Evolutionary conservation across 2,113 vertebrate species (phyloP).

Genomic region (Dermatemys mawii): DNA sequence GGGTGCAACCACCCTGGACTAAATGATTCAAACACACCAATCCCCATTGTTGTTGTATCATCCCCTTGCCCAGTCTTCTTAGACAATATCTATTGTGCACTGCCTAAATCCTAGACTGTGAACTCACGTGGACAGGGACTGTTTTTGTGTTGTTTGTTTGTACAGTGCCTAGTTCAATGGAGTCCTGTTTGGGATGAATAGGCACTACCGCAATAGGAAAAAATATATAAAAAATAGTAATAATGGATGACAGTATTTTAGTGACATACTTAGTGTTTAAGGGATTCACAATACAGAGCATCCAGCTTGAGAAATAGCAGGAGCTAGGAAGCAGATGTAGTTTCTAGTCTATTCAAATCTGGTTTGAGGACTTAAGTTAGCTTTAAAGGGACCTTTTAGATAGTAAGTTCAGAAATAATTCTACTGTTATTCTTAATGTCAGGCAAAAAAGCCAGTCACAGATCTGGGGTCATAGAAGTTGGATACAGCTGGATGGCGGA

Average conservation of each 20-base stretch:
- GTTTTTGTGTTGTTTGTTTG: neutral
- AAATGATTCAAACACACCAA: neutral
- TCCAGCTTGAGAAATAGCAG: neutral
- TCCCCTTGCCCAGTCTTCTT: neutral
- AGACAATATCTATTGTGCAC: neutral
- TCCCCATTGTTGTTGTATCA: neutral
- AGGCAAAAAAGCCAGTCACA: neutral
- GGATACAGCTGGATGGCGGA: neutral
- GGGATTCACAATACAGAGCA: neutral
- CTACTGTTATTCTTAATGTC: neutral
- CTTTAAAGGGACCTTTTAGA: neutral
- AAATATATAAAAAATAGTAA: neutral
- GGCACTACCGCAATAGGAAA: neutral
- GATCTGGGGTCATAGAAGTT: rapidly evolving
- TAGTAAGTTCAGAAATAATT: neutral
- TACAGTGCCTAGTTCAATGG: neutral
- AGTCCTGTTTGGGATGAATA: neutral
- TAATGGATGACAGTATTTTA: neutral
- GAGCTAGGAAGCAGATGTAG: neutral
- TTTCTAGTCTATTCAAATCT: neutral
- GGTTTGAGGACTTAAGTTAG: neutral
- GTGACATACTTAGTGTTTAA: neutral
- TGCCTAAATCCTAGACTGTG: neutral
- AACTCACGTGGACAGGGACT: neutral
- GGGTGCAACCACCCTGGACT: neutral